Evolutionary conservation across 2,888 invertebrate genomes (phyloP).

Genomic region (Eupithecia centaureata): DNA sequence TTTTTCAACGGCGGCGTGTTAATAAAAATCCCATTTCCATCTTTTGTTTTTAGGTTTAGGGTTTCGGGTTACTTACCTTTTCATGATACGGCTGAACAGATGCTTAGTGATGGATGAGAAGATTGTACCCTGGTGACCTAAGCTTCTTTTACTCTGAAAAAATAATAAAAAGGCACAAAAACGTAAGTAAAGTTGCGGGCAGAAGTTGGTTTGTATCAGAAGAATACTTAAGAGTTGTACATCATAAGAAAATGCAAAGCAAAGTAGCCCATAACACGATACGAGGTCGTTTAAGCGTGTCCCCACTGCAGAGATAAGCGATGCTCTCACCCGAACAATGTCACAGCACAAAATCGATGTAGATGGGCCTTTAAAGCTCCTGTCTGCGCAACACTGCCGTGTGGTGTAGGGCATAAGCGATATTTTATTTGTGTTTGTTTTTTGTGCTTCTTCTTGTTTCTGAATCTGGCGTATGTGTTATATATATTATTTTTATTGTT

Average conservation of each 20-base stretch:
- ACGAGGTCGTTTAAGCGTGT: slow-evolving; percentile 16
- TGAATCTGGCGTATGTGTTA: no score
- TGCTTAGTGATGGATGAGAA: neutral
- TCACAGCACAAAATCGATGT: slow-evolving; percentile 38
- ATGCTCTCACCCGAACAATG: slow-evolving; percentile 36
- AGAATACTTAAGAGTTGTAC: neutral
- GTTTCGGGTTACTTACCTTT: neutral
- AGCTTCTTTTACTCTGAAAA: neutral
- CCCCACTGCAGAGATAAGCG: slow-evolving; percentile 30
- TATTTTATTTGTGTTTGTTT: neutral
- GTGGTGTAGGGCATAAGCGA: slow-evolving; percentile 10
- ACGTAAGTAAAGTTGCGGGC: neutral
- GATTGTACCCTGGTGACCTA: neutral
- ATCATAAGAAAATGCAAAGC: slow-evolving; percentile 14
- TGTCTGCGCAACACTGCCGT: slow-evolving; percentile 24
- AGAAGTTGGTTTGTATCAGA: no score
- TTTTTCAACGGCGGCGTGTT: no score
- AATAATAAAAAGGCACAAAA: neutral
- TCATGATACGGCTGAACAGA: neutral
- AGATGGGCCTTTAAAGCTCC: slow-evolving; percentile 32
- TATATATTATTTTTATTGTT: no score
- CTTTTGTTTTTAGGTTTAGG: no score
- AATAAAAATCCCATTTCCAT: no score
- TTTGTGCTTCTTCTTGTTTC: no score
- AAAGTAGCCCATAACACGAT: slow-evolving; percentile 18